Conservation (phyloP, 2,113 vertebrate genomes). For the Odocoileus virginianus region DNA sequence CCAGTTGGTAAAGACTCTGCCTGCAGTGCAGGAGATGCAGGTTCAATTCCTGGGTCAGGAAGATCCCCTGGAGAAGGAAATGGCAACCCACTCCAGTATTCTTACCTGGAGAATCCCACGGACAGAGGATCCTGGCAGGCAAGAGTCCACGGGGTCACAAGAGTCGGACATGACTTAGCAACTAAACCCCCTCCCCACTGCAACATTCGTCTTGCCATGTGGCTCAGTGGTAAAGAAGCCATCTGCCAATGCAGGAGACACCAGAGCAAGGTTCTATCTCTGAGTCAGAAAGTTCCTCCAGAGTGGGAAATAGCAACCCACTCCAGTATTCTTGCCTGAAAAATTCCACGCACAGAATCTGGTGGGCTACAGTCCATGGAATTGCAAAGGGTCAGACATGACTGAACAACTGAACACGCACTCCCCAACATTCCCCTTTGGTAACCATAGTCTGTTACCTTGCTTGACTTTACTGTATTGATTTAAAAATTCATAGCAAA, state of each 20-base stretch:
- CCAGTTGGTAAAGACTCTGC: not conserved
- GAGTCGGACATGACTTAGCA: accelerated
- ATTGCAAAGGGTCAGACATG: accelerated
- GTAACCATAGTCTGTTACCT: not conserved
- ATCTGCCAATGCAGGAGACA: not conserved
- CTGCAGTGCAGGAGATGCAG: not conserved
- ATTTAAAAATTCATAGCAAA: not conserved
- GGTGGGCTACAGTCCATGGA: not conserved
- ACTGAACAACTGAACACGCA: not conserved
- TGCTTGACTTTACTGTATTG: not conserved
- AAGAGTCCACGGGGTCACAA: not conserved
- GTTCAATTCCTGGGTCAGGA: not conserved
- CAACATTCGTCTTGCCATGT: not conserved
- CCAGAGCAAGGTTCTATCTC: not conserved
- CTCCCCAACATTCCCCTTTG: not conserved
- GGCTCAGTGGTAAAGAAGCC: not conserved
- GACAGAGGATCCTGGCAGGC: not conserved
- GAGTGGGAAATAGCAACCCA: not conserved
- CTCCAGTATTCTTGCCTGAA: not conserved
- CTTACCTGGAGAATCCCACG: not conserved
- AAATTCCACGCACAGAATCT: not conserved
- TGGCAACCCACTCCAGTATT: not conserved
- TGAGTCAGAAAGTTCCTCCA: not conserved
- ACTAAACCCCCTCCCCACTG: not conserved
- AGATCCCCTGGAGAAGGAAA: not conserved